Percentiles rank a stretch among this genome's conserved stretches.
Conservation (phyloP, 2,113 vertebrate genomes). For the Vidua macroura region DNA sequence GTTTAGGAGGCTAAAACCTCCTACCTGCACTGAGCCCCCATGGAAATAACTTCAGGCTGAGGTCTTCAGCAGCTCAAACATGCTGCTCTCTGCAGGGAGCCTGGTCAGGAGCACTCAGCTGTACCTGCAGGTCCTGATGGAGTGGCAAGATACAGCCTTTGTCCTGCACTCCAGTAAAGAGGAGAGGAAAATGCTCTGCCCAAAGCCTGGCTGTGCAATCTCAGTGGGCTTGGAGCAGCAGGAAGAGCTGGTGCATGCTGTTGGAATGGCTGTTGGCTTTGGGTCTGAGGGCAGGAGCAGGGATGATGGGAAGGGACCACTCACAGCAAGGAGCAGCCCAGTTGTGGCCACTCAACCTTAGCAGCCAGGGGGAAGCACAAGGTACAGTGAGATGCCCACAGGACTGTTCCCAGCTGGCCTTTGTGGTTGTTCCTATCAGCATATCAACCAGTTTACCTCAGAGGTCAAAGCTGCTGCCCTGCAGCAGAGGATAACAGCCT, state of each 20-base stretch:
- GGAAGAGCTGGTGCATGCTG: not conserved
- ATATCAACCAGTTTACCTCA: not conserved
- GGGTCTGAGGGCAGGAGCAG: not conserved
- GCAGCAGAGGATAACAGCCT: not conserved
- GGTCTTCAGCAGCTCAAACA: not conserved
- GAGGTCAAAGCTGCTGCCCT: not conserved
- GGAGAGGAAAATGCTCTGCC: not conserved
- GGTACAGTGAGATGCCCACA: not conserved
- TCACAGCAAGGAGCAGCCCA: not conserved
- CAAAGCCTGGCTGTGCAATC: not conserved
- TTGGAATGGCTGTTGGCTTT: not conserved
- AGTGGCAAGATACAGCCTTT: not conserved
- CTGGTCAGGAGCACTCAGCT: not conserved
- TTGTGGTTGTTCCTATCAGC: not conserved
- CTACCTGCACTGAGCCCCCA: not conserved
- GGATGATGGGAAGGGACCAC: not conserved
- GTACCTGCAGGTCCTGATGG: not conserved
- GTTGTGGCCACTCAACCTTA: rapidly evolving
- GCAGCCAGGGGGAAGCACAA: not conserved
- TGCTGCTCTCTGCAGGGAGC: not conserved
- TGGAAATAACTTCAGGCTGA: not conserved
- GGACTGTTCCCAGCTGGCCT: not conserved
- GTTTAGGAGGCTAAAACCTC: no score
- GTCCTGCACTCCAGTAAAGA: not conserved
- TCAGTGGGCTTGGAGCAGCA: rapidly evolving